These are phyloP conservation scores for Ectropis grisescens DNA, from an alignment of 1,140 invertebrate species.

Conservation along the genomic window DNA sequence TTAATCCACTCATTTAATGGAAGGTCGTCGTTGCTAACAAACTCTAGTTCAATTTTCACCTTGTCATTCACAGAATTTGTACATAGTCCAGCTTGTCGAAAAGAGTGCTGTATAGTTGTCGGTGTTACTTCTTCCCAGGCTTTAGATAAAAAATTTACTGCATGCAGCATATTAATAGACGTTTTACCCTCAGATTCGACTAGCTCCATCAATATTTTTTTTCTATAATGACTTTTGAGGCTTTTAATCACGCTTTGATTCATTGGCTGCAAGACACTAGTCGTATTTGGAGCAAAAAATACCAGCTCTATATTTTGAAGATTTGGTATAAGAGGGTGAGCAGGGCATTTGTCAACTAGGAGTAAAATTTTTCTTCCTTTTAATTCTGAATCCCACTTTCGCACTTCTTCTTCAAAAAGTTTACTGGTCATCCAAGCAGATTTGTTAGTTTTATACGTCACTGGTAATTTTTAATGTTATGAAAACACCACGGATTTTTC, in stretches of 20 bases:
- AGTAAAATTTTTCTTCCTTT: slow-evolving; percentile 36
- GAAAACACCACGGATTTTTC: slow-evolving; percentile 60
- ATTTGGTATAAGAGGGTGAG: slow-evolving; percentile 29
- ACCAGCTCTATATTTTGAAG: slow-evolving; percentile 44
- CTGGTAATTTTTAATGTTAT: slow-evolving; percentile 48
- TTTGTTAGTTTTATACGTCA: slow-evolving; percentile 51
- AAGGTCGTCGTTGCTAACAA: slow-evolving; percentile 16
- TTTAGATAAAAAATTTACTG: slow-evolving; percentile 22
- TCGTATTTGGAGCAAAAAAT: slow-evolving; percentile 55
- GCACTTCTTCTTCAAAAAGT: slow-evolving; percentile 30
- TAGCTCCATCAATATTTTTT: slow-evolving; percentile 25
- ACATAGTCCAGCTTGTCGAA: slow-evolving; percentile 16
- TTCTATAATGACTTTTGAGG: slow-evolving; percentile 23
- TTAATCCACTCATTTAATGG: slow-evolving; percentile 21
- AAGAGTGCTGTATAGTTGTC: slow-evolving; percentile 14
- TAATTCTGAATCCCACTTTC: slow-evolving; percentile 28
- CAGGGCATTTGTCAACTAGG: slow-evolving; percentile 37
- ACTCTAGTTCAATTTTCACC: slow-evolving; percentile 11
- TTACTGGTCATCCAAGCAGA: slow-evolving; percentile 67
- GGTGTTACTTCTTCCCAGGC: slow-evolving; percentile 22
- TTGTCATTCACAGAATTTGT: slow-evolving; percentile 11
- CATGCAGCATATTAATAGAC: slow-evolving; percentile 26
- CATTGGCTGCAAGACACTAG: slow-evolving; percentile 58
- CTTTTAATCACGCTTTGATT: slow-evolving; percentile 57
- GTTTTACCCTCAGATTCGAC: slow-evolving; percentile 21